Base-by-base conservation (phyloP, 2,888 invertebrate genomes). In the Drosophila recens region DNA sequence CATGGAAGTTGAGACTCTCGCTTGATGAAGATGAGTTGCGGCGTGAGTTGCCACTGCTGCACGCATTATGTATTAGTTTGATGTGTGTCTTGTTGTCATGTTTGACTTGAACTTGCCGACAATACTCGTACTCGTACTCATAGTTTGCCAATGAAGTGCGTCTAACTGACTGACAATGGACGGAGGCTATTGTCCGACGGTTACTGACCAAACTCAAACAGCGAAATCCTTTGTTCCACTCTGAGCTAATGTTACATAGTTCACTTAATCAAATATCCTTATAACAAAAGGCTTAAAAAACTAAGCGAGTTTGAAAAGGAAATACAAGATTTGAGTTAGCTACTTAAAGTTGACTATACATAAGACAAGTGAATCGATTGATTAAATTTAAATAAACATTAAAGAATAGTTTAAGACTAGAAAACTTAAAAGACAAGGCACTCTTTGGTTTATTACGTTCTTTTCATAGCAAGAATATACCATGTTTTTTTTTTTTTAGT, bases 51-150 rank as follows among this genome's bases (percentile, higher is more conserved):
- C 15, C 45, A 46, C 40, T 38, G 17, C 34, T 72, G 23, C 40
- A 74, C 69, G 68, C 77, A 82, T 75, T 75, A 77, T 80, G 73
- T 82, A 69, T 53, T 75, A 77, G 71, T 78, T 84, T 73, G 85
- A 84, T 84, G 71, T 84, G 80, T 87, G 72, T 77, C 79, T 85
- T 71, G 67, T 46, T 71, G 67, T 46, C 72, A 63, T 85, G 87
- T 84, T 84, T 87, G 82, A 75, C 69, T 85, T 79, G 71, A 85
- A 82, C 82, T 85, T 85, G 75, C 64, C 63, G 56, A 82, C 61
- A 48, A 36, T 80, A 53, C 51, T 49, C 57, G 17, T 43, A 27
- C 1, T 30, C 30, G 30, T 30, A 30, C 30, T 30, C 30, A 30
- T 30, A 64, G 58, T 53, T 58, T 30, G 38, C 38, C 23, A 49